A percentile compares a stretch with the other conserved stretches of the same genome.
These are phyloP conservation scores for Todus mexicanus DNA, from an alignment of 2,797 vertebrate genomes.

Conservation along the genomic window DNA sequence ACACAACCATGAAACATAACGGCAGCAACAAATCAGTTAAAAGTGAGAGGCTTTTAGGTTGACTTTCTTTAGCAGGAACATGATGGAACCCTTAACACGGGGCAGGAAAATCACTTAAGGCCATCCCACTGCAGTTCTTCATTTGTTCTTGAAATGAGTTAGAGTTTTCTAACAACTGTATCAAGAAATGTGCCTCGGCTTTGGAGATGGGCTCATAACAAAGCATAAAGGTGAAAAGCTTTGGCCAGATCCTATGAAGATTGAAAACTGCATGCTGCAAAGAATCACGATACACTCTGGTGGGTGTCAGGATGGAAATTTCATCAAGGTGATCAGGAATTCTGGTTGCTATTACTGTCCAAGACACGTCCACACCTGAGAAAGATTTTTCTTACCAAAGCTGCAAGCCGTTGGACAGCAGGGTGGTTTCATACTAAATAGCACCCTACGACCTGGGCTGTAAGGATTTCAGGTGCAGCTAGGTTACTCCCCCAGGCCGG, in stretches of 20 bases:
- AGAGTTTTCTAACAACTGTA: neutral
- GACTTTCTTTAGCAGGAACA: neutral
- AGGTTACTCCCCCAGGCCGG: neutral
- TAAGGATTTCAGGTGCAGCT: neutral
- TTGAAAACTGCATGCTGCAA: neutral
- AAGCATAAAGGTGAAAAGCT: neutral
- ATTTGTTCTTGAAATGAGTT: neutral
- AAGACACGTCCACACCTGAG: fast-evolving
- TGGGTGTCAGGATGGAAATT: neutral
- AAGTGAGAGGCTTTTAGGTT: neutral
- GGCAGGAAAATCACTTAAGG: neutral
- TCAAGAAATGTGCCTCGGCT: neutral
- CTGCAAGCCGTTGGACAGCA: neutral
- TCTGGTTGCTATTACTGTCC: neutral
- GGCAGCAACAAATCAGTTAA: neutral
- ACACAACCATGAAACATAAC: neutral
- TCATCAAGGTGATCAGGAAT: neutral
- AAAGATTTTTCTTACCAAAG: neutral
- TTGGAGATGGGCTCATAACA: neutral
- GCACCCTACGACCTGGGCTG: neutral
- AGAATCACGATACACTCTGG: neutral
- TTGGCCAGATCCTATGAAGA: neutral
- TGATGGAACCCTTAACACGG: neutral
- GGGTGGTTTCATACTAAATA: neutral
- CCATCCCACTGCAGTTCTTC: neutral